phyloP scores from a whole-genome alignment of 1,140 invertebrate species.

The Neodiprion virginianus region DNA sequence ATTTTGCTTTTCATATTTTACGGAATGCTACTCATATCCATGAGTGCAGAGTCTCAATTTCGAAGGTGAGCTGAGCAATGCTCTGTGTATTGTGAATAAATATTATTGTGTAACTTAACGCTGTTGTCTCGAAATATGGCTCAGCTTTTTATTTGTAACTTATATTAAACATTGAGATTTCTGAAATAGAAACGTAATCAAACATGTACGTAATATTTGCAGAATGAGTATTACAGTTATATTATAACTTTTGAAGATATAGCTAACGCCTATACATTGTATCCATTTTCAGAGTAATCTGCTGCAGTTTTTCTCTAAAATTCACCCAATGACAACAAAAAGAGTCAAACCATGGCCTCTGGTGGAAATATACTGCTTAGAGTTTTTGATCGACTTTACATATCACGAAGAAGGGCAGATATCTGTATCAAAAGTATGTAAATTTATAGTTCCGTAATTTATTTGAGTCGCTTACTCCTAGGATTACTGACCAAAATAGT shows the following conservation, averaged over 20 bases:
- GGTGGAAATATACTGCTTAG: conserved; percentile 51
- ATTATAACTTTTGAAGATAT: no score
- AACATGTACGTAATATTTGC: no score
- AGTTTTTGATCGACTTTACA: conserved; percentile 58
- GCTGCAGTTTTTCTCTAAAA: conserved; percentile 50
- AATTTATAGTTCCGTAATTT: conserved; percentile 14
- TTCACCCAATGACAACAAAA: conserved; percentile 49
- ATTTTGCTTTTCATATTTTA: conserved; percentile 60
- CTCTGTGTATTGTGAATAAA: no score
- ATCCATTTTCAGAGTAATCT: conserved; percentile 49
- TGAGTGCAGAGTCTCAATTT: conserved; percentile 62
- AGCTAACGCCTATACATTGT: no score
- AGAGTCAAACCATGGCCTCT: conserved; percentile 49
- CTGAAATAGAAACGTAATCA: no score
- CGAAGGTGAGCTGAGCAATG: conserved; percentile 54
- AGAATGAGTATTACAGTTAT: no score
- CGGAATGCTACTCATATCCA: conserved; percentile 59
- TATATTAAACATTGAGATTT: no score
- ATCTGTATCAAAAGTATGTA: conserved; percentile 51
- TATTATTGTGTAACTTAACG: no score
- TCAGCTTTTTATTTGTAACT: no score
- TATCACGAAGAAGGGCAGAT: conserved; percentile 56
- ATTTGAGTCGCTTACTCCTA: background rate
- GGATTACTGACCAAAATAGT: background rate
- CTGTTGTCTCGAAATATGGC: no score